Conservation (phyloP, 2,888 invertebrate species). For the Drosophila nr. medialis region DNA sequence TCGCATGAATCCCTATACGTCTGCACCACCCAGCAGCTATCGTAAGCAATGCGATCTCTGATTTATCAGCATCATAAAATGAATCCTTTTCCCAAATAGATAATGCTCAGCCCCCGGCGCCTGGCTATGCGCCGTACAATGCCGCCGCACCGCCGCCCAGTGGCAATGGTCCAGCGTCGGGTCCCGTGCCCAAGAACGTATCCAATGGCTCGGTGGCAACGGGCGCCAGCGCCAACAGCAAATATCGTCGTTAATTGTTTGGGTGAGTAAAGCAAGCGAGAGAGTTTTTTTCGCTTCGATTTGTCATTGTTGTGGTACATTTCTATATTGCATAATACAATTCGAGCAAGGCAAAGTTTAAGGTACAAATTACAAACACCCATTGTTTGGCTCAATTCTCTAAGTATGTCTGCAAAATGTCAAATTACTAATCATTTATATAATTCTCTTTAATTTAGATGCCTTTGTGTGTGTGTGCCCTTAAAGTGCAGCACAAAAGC, state of each 20-base stretch:
- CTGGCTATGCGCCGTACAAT: conserved; percentile 72
- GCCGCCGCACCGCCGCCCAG: conserved; percentile 57
- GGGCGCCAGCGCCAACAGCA: conserved; percentile 67
- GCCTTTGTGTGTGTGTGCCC: conserved; percentile 68
- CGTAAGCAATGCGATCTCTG: conserved; percentile 53
- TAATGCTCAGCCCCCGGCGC: conserved; percentile 58
- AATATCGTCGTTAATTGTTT: conserved; percentile 70
- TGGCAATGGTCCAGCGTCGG: conserved; percentile 53
- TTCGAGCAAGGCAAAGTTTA: conserved; percentile 33
- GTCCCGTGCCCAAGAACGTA: conserved; percentile 61
- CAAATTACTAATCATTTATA: conserved; percentile 65
- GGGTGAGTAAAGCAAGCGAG: conserved; percentile 55
- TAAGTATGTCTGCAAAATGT: conserved; percentile 33
- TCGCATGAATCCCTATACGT: conserved; percentile 89
- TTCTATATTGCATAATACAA: conserved; percentile 22
- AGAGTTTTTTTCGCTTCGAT: conserved; percentile 17
- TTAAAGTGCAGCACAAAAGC: conserved; percentile 59
- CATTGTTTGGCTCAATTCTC: conserved; percentile 14
- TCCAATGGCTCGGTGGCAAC: conserved; percentile 66
- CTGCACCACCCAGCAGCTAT: conserved; percentile 67
- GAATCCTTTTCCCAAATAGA: conserved; percentile 33
- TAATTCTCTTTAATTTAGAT: conserved; percentile 82
- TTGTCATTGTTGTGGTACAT: conserved; percentile 42
- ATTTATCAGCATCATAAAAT: background rate
- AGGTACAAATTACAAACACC: conserved; percentile 45